These are phyloP conservation scores for Linnaemya tessellans DNA, from an alignment of 2,888 invertebrate species.

Conservation along the genomic window DNA sequence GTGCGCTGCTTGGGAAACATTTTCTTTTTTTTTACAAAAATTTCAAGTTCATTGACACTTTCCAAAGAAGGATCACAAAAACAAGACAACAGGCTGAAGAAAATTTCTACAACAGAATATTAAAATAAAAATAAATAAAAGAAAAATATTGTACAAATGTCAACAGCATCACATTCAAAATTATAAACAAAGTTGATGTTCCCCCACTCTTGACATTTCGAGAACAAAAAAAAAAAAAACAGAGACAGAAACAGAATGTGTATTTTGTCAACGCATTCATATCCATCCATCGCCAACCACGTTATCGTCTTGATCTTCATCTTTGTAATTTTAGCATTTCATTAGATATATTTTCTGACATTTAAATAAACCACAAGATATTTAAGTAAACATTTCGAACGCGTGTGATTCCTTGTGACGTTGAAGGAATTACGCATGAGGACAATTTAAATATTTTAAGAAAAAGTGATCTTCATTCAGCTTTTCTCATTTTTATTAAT, in stretches of 20 bases:
- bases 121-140: background rate
- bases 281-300: slow-evolving; percentile 17
- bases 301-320: slow-evolving; percentile 17
- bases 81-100: slow-evolving; percentile 5
- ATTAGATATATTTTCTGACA: background rate
- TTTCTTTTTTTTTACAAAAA: background rate
- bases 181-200: slow-evolving; percentile 29
- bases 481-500: too few relatives aligned
- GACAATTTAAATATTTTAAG: slow-evolving; percentile 24
- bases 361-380: slow-evolving; percentile 5
- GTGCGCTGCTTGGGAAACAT: background rate
- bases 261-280: slow-evolving; percentile 32
- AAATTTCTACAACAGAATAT: slow-evolving; percentile 2
- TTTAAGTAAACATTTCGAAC: background rate
- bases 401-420: slow-evolving; percentile 7
- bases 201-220: background rate
- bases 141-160: slow-evolving; percentile 43
- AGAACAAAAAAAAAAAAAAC: slow-evolving; percentile 13
- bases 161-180: slow-evolving; percentile 22
- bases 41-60: slow-evolving; percentile 72
- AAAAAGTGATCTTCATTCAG: background rate
- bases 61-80: slow-evolving; percentile 40
- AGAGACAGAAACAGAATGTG: too few relatives aligned
- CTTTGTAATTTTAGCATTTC: slow-evolving; percentile 31
- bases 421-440: slow-evolving; percentile 47